Conservation (phyloP, 2,888 invertebrate genomes). For the Lathronympha strigana region DNA sequence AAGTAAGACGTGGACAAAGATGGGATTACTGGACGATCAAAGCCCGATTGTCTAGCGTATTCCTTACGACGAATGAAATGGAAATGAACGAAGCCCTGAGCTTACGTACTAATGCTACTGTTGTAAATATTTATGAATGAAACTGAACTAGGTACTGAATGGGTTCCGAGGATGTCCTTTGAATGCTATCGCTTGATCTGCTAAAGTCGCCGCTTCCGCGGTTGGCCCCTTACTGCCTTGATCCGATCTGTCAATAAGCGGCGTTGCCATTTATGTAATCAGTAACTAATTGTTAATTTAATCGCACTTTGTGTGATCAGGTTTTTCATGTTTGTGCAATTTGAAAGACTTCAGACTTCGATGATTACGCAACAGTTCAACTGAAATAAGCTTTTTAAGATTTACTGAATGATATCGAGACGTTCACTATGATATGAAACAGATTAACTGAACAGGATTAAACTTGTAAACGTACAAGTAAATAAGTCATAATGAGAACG, state of each 20-base stretch:
- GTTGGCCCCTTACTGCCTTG: constrained; percentile 25
- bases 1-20: constrained; percentile 50
- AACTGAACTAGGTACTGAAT: constrained; percentile 47
- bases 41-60: constrained; percentile 38
- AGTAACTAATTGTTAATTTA: constrained; percentile 24
- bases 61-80: constrained; percentile 43
- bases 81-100: constrained; percentile 58
- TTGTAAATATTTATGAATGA: constrained; percentile 77
- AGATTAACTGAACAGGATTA: not conserved
- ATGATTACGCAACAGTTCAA: constrained; percentile 2
- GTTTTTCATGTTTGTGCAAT: constrained; percentile 6
- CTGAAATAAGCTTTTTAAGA: not conserved
- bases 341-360: constrained; percentile 5
- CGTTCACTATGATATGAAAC: constrained; percentile 1
- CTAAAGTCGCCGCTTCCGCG: constrained; percentile 32
- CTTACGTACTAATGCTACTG: constrained; percentile 58
- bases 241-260: constrained; percentile 32
- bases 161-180: constrained; percentile 34
- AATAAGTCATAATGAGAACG: constrained; percentile 12
- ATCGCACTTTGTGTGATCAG: constrained; percentile 18
- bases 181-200: constrained; percentile 37
- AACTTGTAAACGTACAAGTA: constrained; percentile 4
- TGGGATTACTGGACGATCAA: constrained; percentile 50
- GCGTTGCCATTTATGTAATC: constrained; percentile 24
- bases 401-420: constrained; percentile 5